Base-by-base conservation (phyloP, 2,797 vertebrate genomes). In the Ctenochaetus hawaiiensis region DNA sequence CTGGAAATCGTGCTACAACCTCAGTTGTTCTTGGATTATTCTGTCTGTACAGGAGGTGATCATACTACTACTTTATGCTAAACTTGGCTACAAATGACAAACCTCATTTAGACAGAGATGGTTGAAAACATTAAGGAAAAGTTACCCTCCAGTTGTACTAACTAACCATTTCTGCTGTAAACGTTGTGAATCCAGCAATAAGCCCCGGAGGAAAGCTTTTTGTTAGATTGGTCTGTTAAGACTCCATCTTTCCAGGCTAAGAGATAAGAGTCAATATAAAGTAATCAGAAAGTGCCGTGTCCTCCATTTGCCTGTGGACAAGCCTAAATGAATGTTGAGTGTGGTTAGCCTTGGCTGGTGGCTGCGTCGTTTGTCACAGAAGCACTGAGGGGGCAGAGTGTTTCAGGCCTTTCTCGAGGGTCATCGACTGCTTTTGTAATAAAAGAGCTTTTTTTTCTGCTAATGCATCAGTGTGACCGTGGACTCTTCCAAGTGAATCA, bases 241-340 rank as follows among this genome's bases (percentile, higher is more conserved):
- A 44, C 68, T 72, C 44, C 37, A 61, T 68, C 49, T 75, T 88
- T 81, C 63, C 30, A 43, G 85, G 90, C 86, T 53, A 82, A 79
- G 44, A 59, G 73, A 78, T 57, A 80, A 61, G 77, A 91, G 93
- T 94, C 94, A 92, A 93, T 94, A 94, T 82, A 86, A 93, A 93
- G 89, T 90, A 93, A 95, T 95, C 93, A 92, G 82, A 93, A 92
- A 86, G 86, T 94, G 91, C 84, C 92, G 92, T 89, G 84, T 90
- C 88, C 81, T 88, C 85, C 67, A 78, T 90, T 94, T 92, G 92
- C 91, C 90, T 91, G 87, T 87, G 87, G 92, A 92, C 80, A 89
- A 68, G 82, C 88, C 88, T 65, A 84, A 94, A 94, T 93, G 78
- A 93, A 93, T 92, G 82, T 68, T 41, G 70, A 78, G 74, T 71